Evolutionary conservation across 1,140 invertebrate species (phyloP), one percentile per base, ranked within the genome.

Genomic region (Scylla paramamosain): DNA sequence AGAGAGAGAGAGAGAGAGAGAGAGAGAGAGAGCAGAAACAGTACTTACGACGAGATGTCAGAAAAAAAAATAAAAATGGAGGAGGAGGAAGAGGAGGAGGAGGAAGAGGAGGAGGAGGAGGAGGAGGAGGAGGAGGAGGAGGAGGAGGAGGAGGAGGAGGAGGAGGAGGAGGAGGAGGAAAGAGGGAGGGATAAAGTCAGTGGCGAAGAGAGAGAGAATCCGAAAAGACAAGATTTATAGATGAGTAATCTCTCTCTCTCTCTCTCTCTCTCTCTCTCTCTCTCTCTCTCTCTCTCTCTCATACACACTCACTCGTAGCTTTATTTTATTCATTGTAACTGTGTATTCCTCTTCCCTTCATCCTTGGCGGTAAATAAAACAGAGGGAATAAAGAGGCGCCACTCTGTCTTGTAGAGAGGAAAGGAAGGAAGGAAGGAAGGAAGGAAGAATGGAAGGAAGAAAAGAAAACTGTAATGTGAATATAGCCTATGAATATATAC

Each of bases 201-300:
- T 14, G 7, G 31, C 29, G 25, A n/a, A 77, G 67, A 77, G 45
- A 28, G 28, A 46, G 88, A 48, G 45, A 48, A 48, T 46, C 45
- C 88, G 88, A 46, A 31, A 90, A 28, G 88, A 45, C 45, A 46
- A 90, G 88, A 46, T 90, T 91, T 59, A 59, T 29, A 59, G 29
- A 91, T 59, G 46, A 59, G 14, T n/a, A 59, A 32, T 28, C 29
- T 90, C 32, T 25, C 25, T 39, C 32, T 29, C 20, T 29, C 16
- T 89, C 39, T 91, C 46, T 59, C 89, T 91, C 48, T 67, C 48
- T 91, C 89, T 59, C 89, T 59, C 45, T 91, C 89, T 91, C 48
- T 91, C 2, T 91, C 89, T 91, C 89, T 59, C 48, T 91, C 89
- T 91, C 25, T 91, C 48, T 14, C 59, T 59, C 48, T 31, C 59